A percentile compares a stretch with the other conserved stretches of the same genome.
Conservation (phyloP, 2,113 vertebrate genomes). For the Carollia perspicillata region DNA sequence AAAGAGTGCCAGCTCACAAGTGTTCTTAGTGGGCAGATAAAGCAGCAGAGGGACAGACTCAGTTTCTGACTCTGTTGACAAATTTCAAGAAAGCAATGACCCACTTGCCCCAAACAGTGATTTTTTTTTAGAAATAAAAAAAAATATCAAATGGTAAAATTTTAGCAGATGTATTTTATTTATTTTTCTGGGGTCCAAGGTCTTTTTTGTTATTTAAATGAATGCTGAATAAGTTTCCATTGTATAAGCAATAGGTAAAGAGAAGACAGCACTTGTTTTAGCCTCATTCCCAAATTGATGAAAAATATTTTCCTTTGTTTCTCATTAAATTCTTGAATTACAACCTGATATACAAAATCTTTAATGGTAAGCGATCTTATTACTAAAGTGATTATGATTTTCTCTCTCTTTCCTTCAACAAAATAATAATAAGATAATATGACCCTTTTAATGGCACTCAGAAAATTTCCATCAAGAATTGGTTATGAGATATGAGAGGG, state of each 20-base stretch:
- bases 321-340: background rate
- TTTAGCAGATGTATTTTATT: background rate
- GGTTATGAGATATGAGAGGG: background rate
- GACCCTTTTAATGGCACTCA: background rate
- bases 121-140: slow-evolving; percentile 9
- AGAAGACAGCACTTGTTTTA: background rate
- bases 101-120: background rate
- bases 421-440: background rate
- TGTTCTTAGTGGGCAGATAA: slow-evolving; percentile 66
- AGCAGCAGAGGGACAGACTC: slow-evolving; percentile 33
- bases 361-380: background rate
- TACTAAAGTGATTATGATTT: background rate
- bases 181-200: background rate
- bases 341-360: background rate
- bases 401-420: background rate
- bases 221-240: background rate
- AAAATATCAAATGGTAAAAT: background rate
- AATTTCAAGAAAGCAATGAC: slow-evolving; percentile 21
- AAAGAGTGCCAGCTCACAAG: slow-evolving; percentile 33
- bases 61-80: slow-evolving; percentile 37
- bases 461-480: background rate
- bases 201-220: background rate
- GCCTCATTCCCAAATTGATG: background rate
- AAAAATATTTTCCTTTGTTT: background rate
- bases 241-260: background rate